Evolutionary conservation across 2,797 vertebrate genomes (phyloP).

Genomic region (Platyrinchus mystaceus): DNA sequence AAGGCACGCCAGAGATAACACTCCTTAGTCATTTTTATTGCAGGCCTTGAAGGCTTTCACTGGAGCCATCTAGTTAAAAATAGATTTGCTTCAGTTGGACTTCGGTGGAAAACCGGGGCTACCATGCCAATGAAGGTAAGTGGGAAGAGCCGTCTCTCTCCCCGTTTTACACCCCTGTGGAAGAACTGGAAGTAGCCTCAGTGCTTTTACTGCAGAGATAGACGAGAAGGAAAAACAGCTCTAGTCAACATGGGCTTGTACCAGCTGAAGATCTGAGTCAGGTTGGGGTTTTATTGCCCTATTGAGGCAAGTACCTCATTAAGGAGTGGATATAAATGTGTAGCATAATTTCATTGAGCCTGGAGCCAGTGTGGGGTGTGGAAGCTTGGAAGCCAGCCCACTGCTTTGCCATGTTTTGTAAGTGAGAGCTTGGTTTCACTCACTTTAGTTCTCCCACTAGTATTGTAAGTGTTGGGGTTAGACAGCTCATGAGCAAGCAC

Average conservation of each 20-base stretch:
- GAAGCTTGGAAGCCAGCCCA: neutral
- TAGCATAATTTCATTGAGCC: neutral
- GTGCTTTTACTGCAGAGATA: neutral
- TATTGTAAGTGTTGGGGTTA: neutral
- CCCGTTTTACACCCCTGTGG: neutral
- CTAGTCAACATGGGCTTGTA: neutral
- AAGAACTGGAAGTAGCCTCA: neutral
- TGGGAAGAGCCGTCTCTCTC: neutral
- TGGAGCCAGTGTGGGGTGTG: accelerated
- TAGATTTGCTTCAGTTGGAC: neutral
- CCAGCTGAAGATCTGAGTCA: neutral
- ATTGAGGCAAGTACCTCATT: neutral
- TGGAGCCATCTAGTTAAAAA: conserved; percentile 6
- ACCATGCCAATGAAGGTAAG: neutral
- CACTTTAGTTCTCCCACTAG: neutral
- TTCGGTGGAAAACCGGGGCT: neutral
- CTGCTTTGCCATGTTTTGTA: neutral
- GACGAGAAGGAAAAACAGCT: neutral
- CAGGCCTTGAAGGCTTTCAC: neutral
- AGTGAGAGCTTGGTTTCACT: neutral
- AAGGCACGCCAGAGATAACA: neutral
- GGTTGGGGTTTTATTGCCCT: neutral
- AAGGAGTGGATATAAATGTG: neutral
- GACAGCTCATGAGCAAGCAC: neutral
- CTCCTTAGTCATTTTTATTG: neutral